Evolutionary conservation across 1,140 invertebrate genomes (phyloP), one percentile per base, ranked within the genome.

Genomic region (Zaprionus nigranus): DNA sequence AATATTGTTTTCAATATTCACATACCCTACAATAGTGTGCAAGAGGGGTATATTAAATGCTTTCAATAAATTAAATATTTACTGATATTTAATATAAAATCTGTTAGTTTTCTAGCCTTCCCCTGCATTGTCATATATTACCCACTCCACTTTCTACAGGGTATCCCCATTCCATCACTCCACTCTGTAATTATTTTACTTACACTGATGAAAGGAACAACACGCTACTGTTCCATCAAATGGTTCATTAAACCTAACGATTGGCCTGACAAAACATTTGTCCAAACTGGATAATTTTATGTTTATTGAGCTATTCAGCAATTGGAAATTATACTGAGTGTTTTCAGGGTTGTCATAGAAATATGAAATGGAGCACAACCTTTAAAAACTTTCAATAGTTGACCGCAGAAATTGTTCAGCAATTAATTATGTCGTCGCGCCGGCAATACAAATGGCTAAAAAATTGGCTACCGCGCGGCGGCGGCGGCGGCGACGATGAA

Each of bases 401-500:
- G 81, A 74, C 81, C 81, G 59, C 82, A 79, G 58, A 86, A 80
- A 49, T 83, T 74, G 51, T 59, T 56, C 53, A 70, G 40, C 83
- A 87, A 87, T 88, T 87, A 87, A 88, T 87, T 87, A 88, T 88
- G 66, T 24, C 46, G 46, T 51, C 46, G 64, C 56, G 73, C 70
- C 66, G 73, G 69, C 79, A 68, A 70, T 78, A 81, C 34, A 59
- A 63, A 79, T 77, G 78, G 46, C 36, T 28, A 80, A 84, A 73
- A 88, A 83, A 88, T 51, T 17, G 57, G 56, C 66, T 65, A 46
- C 63, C 60, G n/a, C n/a, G n/a, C n/a, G n/a, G n/a, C n/a, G 70
- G 57, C 64, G 58, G 40, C 63, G 60, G 40, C 60, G 70, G 46
- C 64, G 58, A 36, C 63, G 60, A 49, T 43, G 51, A 26, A 36